Evolutionary conservation across 2,797 vertebrate species (phyloP).

Genomic region (Megaceryle alcyon): DNA sequence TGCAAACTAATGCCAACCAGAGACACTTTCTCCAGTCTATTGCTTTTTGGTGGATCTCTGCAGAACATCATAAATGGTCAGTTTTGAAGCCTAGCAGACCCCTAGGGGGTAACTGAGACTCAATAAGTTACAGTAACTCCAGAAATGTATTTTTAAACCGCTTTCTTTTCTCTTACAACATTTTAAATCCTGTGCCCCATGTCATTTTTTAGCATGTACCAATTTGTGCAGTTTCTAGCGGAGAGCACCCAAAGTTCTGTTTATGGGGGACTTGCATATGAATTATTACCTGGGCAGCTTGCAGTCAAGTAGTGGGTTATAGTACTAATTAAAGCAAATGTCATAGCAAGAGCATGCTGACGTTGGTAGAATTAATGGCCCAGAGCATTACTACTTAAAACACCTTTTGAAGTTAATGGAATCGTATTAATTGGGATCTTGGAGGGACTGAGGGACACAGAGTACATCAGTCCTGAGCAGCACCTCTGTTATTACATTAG

Average conservation of each 20-base stretch:
- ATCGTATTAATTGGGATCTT: conserved; percentile 73
- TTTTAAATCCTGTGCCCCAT: background rate
- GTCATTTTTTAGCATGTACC: background rate
- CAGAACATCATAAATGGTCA: background rate
- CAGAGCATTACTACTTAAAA: conserved; percentile 67
- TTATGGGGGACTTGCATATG: conserved; percentile 28
- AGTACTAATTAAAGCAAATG: conserved; percentile 73
- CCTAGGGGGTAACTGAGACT: background rate
- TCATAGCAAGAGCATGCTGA: conserved; percentile 73
- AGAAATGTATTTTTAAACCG: background rate
- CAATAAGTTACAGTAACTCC: background rate
- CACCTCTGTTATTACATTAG: conserved; percentile 53
- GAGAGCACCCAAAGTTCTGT: conserved; percentile 17
- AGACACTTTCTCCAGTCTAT: background rate
- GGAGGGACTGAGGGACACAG: conserved; percentile 41
- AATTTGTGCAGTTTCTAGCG: background rate
- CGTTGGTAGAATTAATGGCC: conserved; percentile 74
- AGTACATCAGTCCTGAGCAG: conserved; percentile 54
- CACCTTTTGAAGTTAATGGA: conserved; percentile 74
- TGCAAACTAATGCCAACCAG: background rate
- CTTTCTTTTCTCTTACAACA: background rate
- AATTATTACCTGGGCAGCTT: conserved; percentile 59
- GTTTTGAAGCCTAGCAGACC: background rate
- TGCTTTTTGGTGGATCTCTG: background rate
- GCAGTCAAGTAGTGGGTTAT: conserved; percentile 59